These are phyloP conservation scores for Aporophyla nigra DNA, from an alignment of 2,888 invertebrate species.

Conservation along the genomic window DNA sequence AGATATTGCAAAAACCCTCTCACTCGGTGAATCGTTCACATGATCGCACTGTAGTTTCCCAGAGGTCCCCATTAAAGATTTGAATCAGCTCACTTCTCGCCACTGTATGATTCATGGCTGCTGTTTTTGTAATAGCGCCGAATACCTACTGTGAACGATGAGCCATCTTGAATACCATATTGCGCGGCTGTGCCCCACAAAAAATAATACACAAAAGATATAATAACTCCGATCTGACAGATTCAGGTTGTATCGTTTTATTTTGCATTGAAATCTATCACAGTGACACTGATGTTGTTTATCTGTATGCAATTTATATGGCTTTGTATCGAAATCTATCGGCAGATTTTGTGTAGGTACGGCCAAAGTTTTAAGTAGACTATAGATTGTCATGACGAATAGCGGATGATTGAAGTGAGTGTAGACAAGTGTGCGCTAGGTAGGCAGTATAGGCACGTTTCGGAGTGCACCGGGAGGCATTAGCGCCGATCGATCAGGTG, in stretches of 20 bases:
- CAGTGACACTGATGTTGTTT: constrained; percentile 14
- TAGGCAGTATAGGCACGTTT: constrained; percentile 54
- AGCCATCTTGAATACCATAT: constrained; percentile 72
- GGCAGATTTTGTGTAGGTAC: not conserved
- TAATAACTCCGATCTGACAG: constrained; percentile 45
- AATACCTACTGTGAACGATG: constrained; percentile 75
- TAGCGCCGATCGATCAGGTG: constrained; percentile 77
- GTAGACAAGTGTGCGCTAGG: constrained; percentile 2
- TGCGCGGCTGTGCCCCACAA: constrained; percentile 52
- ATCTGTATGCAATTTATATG: constrained; percentile 4
- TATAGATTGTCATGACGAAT: not conserved
- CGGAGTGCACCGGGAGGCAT: constrained; percentile 70
- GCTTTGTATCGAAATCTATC: not conserved
- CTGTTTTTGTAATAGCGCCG: constrained; percentile 77
- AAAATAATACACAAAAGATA: constrained; percentile 58
- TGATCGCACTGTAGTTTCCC: constrained; percentile 78
- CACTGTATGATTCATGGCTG: constrained; percentile 84
- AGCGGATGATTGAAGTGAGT: constrained; percentile 4
- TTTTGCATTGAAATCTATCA: constrained; percentile 27
- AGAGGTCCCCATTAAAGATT: constrained; percentile 77
- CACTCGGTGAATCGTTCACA: constrained; percentile 75
- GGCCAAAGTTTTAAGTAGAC: not conserved
- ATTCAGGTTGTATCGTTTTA: constrained; percentile 32
- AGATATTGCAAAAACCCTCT: constrained; percentile 78
- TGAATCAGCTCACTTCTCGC: constrained; percentile 71